phyloP scores from a whole-genome alignment of 2,113 vertebrate genomes.

The Thamnaconus septentrionalis region DNA sequence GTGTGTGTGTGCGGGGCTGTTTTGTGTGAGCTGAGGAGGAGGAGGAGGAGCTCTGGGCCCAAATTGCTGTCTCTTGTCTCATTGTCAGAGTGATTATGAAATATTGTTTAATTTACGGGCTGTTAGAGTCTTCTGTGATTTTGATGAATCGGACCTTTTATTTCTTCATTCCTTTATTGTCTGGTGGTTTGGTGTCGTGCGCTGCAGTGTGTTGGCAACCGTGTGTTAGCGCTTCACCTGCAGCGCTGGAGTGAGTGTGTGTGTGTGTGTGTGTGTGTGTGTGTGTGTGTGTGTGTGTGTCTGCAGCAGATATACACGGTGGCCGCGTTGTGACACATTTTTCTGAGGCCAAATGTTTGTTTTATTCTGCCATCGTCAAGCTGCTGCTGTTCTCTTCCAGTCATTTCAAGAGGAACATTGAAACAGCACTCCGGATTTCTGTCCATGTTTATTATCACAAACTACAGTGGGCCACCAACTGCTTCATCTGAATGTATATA shows the following conservation, averaged over 20 bases:
- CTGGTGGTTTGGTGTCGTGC: slow-evolving; percentile 64
- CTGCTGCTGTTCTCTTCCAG: too few species aligned
- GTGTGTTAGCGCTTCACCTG: neutral
- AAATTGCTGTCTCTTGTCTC: slow-evolving; percentile 86
- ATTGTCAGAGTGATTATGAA: slow-evolving; percentile 89
- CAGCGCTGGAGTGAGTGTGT: neutral
- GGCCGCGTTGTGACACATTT: too few species aligned
- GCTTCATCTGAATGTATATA: too few species aligned
- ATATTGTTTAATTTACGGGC: slow-evolving; percentile 88
- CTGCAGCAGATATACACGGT: neutral
- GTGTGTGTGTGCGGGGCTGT: slow-evolving; percentile 27
- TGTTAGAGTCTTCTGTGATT: slow-evolving; percentile 76
- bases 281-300: slow-evolving; percentile 7
- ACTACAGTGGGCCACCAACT: too few species aligned
- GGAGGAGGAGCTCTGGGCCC: slow-evolving; percentile 71
- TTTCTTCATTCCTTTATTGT: slow-evolving; percentile 84
- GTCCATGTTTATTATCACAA: too few species aligned
- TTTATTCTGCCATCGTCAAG: too few species aligned
- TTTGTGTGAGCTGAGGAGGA: slow-evolving; percentile 57
- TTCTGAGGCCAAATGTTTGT: too few species aligned
- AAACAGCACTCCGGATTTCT: too few species aligned
- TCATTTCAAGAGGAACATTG: too few species aligned
- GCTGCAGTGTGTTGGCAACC: slow-evolving; percentile 30
- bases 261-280: neutral
- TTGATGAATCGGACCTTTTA: slow-evolving; percentile 87